A percentile compares a stretch with the other conserved stretches of the same genome.
Conservation (phyloP, 2,888 invertebrate species). For the Protophormia terraenovae region DNA sequence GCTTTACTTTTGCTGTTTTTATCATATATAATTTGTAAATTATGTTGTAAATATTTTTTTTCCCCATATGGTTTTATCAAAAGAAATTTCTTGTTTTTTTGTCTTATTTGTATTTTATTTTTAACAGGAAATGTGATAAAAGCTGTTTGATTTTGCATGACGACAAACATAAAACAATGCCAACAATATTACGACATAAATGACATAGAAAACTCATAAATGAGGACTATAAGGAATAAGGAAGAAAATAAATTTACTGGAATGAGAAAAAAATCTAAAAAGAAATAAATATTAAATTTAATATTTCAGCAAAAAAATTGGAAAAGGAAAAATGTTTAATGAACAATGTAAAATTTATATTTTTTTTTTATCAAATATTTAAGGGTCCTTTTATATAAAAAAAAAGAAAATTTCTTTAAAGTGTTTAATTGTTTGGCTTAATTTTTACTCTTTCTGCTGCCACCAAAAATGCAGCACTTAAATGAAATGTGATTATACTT, state of each 20-base stretch:
- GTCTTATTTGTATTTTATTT: background rate
- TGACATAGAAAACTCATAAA: background rate
- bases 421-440: too few species aligned
- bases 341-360: background rate
- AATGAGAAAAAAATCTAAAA: background rate
- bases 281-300: too few species aligned
- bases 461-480: too few species aligned
- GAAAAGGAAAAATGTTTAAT: background rate
- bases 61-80: slow-evolving; percentile 18
- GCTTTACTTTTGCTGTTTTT: background rate
- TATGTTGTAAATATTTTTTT: slow-evolving; percentile 30
- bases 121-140: slow-evolving; percentile 41
- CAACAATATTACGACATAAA: background rate
- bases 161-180: background rate
- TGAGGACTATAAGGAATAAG: background rate
- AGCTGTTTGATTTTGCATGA: slow-evolving; percentile 43
- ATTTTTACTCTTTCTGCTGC: too few species aligned
- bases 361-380: too few species aligned
- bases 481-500: background rate
- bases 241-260: background rate
- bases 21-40: slow-evolving; percentile 39
- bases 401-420: too few species aligned
- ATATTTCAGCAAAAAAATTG: too few species aligned
- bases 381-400: too few species aligned
- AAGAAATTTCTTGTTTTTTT: background rate